Evolutionary conservation across 1,140 invertebrate species (phyloP).

Genomic region (Coptotermes formosanus): DNA sequence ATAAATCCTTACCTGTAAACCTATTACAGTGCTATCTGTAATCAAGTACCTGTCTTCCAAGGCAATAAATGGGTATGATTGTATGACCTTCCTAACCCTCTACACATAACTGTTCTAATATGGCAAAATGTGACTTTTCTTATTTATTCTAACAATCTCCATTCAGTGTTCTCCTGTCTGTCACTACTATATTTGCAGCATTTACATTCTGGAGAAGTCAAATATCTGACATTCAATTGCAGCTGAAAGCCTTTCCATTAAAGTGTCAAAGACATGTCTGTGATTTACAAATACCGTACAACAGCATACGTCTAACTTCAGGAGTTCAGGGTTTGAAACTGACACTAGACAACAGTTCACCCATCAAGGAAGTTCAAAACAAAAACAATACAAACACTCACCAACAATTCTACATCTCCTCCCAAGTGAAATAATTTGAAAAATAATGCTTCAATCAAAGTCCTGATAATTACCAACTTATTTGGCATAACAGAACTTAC

Average conservation of each 20-base stretch:
- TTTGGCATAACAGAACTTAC: background rate
- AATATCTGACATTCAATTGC: too few species aligned
- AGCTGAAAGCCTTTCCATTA: background rate
- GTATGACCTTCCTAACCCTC: too few species aligned
- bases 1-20: too few species aligned
- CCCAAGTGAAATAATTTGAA: background rate
- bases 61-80: too few species aligned
- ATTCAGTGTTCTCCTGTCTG: background rate
- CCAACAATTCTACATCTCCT: background rate
- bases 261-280: background rate
- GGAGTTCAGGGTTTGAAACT: background rate
- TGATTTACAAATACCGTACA: background rate
- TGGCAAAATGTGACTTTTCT: background rate
- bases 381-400: conserved; percentile 1
- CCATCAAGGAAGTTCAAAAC: background rate
- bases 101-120: background rate
- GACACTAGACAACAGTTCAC: background rate
- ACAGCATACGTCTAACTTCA: background rate
- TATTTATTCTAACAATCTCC: background rate
- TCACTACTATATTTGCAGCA: too few species aligned
- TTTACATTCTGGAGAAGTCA: too few species aligned
- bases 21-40: too few species aligned
- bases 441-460: background rate
- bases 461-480: background rate
- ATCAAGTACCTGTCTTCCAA: too few species aligned